phyloP scores from a whole-genome alignment of 2,113 vertebrate species.

The Paramormyrops kingsleyae region DNA sequence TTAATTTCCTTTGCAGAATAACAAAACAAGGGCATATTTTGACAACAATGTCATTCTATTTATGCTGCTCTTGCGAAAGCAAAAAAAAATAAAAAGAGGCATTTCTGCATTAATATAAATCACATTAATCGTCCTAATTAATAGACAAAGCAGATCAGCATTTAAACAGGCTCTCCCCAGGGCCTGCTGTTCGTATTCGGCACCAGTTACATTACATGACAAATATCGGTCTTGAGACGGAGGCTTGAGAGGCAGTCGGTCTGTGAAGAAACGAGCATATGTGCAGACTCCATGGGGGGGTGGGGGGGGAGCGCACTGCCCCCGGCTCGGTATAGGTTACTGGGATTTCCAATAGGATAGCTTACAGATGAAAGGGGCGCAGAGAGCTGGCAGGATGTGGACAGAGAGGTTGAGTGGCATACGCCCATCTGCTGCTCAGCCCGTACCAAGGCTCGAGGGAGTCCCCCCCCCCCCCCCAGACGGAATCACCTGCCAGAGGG shows the following conservation, averaged over 20 bases:
- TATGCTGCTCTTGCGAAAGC: neutral
- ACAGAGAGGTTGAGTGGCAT: neutral
- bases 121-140: slow-evolving; percentile 63
- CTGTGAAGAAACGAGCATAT: slow-evolving; percentile 21
- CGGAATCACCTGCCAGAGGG: slow-evolving; percentile 31
- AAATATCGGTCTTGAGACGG: slow-evolving; percentile 2
- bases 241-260: slow-evolving; percentile 16
- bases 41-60: slow-evolving; percentile 39
- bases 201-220: slow-evolving; percentile 13
- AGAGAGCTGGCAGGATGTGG: slow-evolving; percentile 20
- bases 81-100: slow-evolving; percentile 53
- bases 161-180: neutral
- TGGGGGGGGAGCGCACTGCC: slow-evolving; percentile 14
- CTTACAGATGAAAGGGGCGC: neutral
- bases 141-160: slow-evolving; percentile 31
- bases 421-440: neutral
- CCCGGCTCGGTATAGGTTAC: neutral
- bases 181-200: neutral
- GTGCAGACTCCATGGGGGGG: slow-evolving; percentile 11
- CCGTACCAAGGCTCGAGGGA: slow-evolving; percentile 25
- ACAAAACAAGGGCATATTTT: slow-evolving; percentile 50
- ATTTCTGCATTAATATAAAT: slow-evolving; percentile 64
- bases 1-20: neutral
- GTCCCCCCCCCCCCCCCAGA: slow-evolving; percentile 22
- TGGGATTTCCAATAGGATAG: neutral